These are phyloP conservation scores for Kryptolebias ocellatus DNA, from an alignment of 2,797 vertebrate species.

Conservation along the genomic window DNA sequence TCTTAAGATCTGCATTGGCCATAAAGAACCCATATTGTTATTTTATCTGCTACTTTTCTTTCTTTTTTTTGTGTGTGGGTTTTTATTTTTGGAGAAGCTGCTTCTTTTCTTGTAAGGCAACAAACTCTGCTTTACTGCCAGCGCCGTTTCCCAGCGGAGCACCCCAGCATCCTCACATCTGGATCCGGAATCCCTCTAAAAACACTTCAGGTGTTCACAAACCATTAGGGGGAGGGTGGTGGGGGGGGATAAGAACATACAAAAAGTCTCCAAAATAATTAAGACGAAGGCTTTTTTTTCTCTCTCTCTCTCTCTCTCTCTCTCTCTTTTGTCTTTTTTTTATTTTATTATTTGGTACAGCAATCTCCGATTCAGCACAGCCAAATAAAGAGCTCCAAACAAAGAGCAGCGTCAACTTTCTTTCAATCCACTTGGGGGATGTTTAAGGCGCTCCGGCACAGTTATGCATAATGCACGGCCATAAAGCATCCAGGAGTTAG, in stretches of 20 bases:
- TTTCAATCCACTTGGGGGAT: conserved; percentile 84
- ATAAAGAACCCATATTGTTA: too few species aligned
- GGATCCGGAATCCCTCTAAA: conserved; percentile 74
- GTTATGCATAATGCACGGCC: conserved; percentile 83
- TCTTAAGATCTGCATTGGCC: too few species aligned
- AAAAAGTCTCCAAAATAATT: conserved; percentile 78
- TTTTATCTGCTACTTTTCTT: too few species aligned
- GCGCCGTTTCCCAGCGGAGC: conserved; percentile 65
- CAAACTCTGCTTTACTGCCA: conserved; percentile 42
- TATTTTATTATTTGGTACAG: conserved; percentile 36
- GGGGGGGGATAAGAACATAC: neutral
- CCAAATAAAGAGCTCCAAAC: conserved; percentile 83
- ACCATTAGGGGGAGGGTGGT: conserved; percentile 39
- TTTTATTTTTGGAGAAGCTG: too few species aligned
- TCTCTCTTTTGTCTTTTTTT: conserved; percentile 6
- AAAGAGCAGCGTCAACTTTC: conserved; percentile 86
- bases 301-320: too few species aligned
- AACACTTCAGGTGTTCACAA: conserved; percentile 81
- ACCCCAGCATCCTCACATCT: conserved; percentile 70
- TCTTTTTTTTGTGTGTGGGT: too few species aligned
- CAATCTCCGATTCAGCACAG: conserved; percentile 82
- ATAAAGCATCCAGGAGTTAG: conserved; percentile 82
- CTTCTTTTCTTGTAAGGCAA: neutral
- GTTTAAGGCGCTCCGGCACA: conserved; percentile 79
- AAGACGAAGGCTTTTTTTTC: conserved; percentile 68